Conservation (phyloP, 1,140 invertebrate species). For the Brachionus asplanchnoidis region DNA sequence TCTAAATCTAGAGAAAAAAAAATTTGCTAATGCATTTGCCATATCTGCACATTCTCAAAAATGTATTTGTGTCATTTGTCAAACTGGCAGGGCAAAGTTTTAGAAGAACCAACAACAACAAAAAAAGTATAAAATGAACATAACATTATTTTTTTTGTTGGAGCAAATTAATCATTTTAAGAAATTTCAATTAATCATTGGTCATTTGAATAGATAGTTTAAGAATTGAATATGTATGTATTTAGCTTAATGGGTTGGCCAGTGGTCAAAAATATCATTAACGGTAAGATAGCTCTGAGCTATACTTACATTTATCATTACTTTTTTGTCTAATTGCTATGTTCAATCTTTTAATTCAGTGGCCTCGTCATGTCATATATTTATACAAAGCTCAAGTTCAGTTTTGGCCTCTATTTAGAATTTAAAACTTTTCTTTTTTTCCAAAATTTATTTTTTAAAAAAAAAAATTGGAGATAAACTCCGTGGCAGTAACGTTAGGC, state of each 20-base stretch:
- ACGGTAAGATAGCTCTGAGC: constrained; percentile 8
- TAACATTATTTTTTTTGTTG: not conserved
- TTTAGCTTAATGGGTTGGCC: not conserved
- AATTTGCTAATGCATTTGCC: not conserved
- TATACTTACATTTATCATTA: constrained; percentile 26
- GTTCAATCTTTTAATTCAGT: constrained; percentile 2
- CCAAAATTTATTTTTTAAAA: not conserved
- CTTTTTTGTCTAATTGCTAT: not conserved
- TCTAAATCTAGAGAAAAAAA: not conserved
- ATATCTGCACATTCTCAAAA: constrained; percentile 28
- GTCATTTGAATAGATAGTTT: not conserved
- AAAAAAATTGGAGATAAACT: no score
- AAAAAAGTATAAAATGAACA: not conserved
- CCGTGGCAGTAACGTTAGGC: no score
- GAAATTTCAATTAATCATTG: constrained; percentile 17
- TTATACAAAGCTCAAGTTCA: not conserved
- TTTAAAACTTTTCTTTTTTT: not conserved
- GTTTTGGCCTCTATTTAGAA: not conserved
- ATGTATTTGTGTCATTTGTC: constrained; percentile 10
- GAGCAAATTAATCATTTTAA: constrained; percentile 26
- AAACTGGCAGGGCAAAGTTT: not conserved
- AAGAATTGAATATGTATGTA: not conserved
- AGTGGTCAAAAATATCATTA: constrained; percentile 33
- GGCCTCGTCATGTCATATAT: not conserved
- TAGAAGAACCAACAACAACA: not conserved